Evolutionary conservation across 2,797 vertebrate species (phyloP), one percentile per base, ranked within the genome.

Genomic region (Cossypha polioptera): DNA sequence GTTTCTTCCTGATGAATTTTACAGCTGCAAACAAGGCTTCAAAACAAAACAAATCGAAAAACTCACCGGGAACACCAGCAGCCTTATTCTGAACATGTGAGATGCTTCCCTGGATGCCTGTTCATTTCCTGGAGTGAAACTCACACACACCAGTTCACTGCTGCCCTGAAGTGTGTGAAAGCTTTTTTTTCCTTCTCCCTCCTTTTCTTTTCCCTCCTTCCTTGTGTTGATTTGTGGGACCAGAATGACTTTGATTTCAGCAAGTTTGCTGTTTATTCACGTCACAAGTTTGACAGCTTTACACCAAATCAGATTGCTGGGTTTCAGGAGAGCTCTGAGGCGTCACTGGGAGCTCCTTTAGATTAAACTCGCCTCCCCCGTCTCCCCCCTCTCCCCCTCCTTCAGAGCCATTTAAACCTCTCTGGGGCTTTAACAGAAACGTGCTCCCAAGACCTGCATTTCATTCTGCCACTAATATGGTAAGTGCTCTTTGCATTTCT

Each of bases 231-330:
- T 91, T 88, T 95, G 73, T 59, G 18, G 74, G 85, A 73, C 58
- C 67, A 94, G 54, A 75, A 87, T 93, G 92, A 94, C 96, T 96
- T 95, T 94, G 96, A 96, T 97, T 97, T 97, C 94, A 88, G 91
- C 86, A 95, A 97, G 94, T 87, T 79, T 95, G 81, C 90, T 96
- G 96, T 94, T 51, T 82, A 87, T 87, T 76, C 97, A 96, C 98
- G 97, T 98, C 98, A 98, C 97, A 96, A 96, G 94, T 97, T 96
- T 98, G 98, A 98, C 98, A 98, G 97, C 97, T 97, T 98, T 87
- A 86, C 97, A 94, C 96, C 98, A 97, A 98, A 98, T 98, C 98
- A 97, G 98, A 97, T 97, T 94, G 96, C 97, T 83, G 97, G 90
- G 90, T 96, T 95, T 85, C 54, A 96, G 93, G 75, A 96, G 96